Base-by-base conservation (phyloP, 2,888 invertebrate genomes). In the Oligia latruncula region DNA sequence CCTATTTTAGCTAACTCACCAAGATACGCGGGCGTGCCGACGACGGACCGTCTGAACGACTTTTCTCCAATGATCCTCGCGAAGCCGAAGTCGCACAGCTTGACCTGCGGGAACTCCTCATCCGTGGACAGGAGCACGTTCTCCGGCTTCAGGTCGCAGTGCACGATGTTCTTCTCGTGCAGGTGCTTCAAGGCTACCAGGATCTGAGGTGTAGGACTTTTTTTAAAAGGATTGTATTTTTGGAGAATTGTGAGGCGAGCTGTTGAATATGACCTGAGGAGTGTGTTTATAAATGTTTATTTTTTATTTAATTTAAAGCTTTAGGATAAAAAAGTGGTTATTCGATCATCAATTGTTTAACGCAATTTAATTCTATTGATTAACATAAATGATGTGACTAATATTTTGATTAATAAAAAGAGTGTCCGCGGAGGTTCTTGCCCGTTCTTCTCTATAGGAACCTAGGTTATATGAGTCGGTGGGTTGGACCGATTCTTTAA, bases 31-130 rank as follows among this genome's bases (percentile, higher is more conserved):
- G 99, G 99, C 0, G 99, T 99, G 83, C 99, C 99, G 60, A 99
- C 99, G 35, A 99, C 99, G 72, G 99, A 99, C 89, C 99, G 97
- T 9, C 99, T 97, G 96, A 99, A 99, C 74, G 99, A 99, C 95
- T 99, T 99, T 96, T 99, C 99, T 3, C 99, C 99, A 93, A 99
- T 99, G 93, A 99, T 99, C 89, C 99, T 97, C 13, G 99, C 99
- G 97, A 99, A 99, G 71, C 99, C 99, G 96, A 99, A 99, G 97
- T 99, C 99, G 96, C 99, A 99, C 55, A 99, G 97, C 96, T 99
- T 99, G 73, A 99, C 99, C 97, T 99, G 99, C 60, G 99, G 99
- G 96, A 99, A 99, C 93, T 99, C 99, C 52, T 98, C 98, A 95
- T 99, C 99, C 9, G 99, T 98, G 77, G 99, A 99, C 77, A 99